Base-by-base conservation (phyloP, 2,888 invertebrate genomes). In the Drosophila birchii region DNA sequence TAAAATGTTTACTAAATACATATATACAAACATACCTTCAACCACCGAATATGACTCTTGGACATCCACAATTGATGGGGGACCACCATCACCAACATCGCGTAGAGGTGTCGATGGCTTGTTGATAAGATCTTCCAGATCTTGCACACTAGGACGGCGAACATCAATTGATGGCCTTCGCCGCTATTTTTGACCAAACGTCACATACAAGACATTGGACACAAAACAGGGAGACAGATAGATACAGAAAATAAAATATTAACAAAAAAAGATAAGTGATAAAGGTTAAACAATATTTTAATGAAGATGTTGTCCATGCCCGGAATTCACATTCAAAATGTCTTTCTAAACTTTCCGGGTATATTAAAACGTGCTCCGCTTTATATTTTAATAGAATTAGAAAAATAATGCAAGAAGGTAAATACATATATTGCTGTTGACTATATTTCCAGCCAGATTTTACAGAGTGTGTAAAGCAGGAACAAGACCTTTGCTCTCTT, bases 21-120 rank as follows among this genome's bases (percentile, higher is more conserved):
- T 20, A 18, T 18, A 34, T n/a, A 26, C 0, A 39, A 36, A 77
- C 83, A 83, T 92, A 98, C 99, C 98, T 96, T 99, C 99, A 93
- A 98, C 96, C 69, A 98, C 98, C 51, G 98, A 97, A 93, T 99
- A 98, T 91, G 97, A 98, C 92, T 98, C 97, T 92, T 98, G 97
- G 49, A 97, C 96, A 93, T 98, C 98, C 80, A 98, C 96, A 92
- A 98, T 98, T 80, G 95, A 95, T 44, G 98, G 98, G 79, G 98
- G 97, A 73, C 97, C 97, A 78, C 95, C 95, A 90, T 95, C 94
- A 78, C 97, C 98, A 61, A 95, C 92, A 78, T 96, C 94, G 91
- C 95, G 95, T 79, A 98, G 94, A 54, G 98, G 98, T 61, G 98
- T 97, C 57, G 97, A 97, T 49, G 97, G 96, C 92, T 97, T 97